Conservation (phyloP, 2,888 invertebrate species). For the Anthophora plumipes region DNA sequence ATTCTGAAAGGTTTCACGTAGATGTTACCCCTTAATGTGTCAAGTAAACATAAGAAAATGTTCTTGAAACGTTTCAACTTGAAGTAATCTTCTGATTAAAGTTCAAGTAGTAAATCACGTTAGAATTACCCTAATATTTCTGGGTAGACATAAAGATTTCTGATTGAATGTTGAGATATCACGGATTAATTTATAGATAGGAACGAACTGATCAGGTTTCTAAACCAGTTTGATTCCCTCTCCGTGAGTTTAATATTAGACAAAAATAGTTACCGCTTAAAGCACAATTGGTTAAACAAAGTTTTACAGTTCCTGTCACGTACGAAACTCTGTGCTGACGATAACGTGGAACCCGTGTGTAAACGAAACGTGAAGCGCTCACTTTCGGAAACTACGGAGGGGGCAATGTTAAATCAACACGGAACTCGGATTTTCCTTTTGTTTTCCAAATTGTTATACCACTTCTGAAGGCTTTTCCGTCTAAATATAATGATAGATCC, state of each 20-base stretch:
- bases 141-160: too few species aligned
- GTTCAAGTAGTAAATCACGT: too few species aligned
- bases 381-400: background rate
- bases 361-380: background rate
- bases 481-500: background rate
- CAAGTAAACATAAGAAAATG: too few species aligned
- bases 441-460: background rate
- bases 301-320: slow-evolving; percentile 14
- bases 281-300: background rate
- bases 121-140: too few species aligned
- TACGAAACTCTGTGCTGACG: background rate
- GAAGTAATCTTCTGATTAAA: too few species aligned
- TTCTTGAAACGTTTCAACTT: too few species aligned
- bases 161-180: background rate
- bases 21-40: too few species aligned
- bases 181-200: background rate
- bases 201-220: background rate
- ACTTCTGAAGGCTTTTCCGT: background rate
- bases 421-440: background rate
- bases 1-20: too few species aligned
- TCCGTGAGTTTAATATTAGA: background rate
- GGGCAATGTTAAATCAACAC: background rate
- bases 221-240: background rate
- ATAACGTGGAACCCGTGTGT: background rate
- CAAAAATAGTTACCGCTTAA: background rate